Base-by-base conservation (phyloP, 2,797 vertebrate species). In the Danio tinwini region DNA sequence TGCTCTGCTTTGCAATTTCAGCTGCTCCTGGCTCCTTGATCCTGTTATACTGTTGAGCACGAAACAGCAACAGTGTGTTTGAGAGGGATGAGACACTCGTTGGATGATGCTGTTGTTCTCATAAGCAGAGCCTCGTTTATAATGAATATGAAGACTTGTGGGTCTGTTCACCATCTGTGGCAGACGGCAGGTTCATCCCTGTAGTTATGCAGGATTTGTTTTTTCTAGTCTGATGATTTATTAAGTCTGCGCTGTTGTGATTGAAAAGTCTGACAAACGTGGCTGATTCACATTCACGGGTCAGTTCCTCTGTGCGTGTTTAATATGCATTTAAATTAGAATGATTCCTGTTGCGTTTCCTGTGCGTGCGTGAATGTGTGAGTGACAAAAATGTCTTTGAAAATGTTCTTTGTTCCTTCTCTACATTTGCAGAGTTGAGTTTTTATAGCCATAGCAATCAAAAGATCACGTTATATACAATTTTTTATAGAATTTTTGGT, bases 51-150 rank as follows among this genome's bases (percentile, higher is more conserved):
- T 76, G 70, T 59, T 67, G 44, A 65, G 49, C 37, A 64, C 10
- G 47, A 76, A 82, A 81, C 68, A 37, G 39, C 67, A 47, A 76
- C 7, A 42, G 68, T 78, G 16, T 74, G 55, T 84, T 80, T 17
- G 12, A 67, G 61, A n/a, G 59, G 45, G 19, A 67, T 62, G 62
- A 71, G 70, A 69, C 2, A 14, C 55, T 55, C 11, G 44, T 73
- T 77, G 29, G 75, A 58, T 47, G 52, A 58, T 50, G 44, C 5
- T 56, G 47, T 61, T 74, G 61, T 61, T 61, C 69, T 29, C 29
- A 68, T 76, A 78, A 67, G 39, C 67, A 71, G 47, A 65, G 75
- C 56, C 71, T 78, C 76, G 76, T 82, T 82, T 74, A 40, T 82
- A 74, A 84, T 69, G 62, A 80, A 73, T 74, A 74, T 74, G 49